Base-by-base conservation (phyloP, 1,140 invertebrate genomes). In the Diachasmimorpha longicaudata region DNA sequence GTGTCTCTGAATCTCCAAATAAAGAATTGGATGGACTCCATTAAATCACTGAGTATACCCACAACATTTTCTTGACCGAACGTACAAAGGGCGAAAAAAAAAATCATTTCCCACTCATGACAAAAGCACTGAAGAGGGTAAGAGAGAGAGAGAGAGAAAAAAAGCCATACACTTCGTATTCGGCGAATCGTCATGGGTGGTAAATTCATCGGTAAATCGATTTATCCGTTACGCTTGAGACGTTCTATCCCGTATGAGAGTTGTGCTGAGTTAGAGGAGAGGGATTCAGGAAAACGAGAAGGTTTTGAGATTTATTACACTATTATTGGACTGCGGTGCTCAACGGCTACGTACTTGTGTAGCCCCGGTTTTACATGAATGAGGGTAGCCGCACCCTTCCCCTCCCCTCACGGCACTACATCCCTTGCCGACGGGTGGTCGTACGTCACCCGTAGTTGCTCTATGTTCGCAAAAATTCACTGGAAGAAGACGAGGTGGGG, bases 291-390 rank as follows among this genome's bases (percentile, higher is more conserved):
- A 66, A 75, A 39, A 52, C 36, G 70, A 37, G 31, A 66, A 58
- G 39, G 48, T 71, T 68, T 37, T 25, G 66, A 84, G 82, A 85
- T 85, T 85, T 85, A 85, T 85, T 84, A 80, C 16, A 77, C 81
- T 74, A 83, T 85, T 84, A 85, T 81, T 73, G 77, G 76, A 48
- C 75, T 77, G 80, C 78, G 81, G 80, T 77, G 75, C 71, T 74
- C 76, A 77, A 80, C 74, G 48, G 37, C 25, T n/a, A 68, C 70
- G 46, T 75, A 72, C 55, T 71, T 74, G 9, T 14, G 16, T 78
- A 39, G 70, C n/a, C 39, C 14, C 0, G 16, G 42, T 69, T 36
- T 70, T 71, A 76, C 48, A 74, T 69, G 37, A 11, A 14, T 14
- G 63, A 36, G 23, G 25, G 46, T 19, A 70, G 69, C 36, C 11